Evolutionary conservation across 2,888 invertebrate species (phyloP).

Genomic region (Pomacea canaliculata): DNA sequence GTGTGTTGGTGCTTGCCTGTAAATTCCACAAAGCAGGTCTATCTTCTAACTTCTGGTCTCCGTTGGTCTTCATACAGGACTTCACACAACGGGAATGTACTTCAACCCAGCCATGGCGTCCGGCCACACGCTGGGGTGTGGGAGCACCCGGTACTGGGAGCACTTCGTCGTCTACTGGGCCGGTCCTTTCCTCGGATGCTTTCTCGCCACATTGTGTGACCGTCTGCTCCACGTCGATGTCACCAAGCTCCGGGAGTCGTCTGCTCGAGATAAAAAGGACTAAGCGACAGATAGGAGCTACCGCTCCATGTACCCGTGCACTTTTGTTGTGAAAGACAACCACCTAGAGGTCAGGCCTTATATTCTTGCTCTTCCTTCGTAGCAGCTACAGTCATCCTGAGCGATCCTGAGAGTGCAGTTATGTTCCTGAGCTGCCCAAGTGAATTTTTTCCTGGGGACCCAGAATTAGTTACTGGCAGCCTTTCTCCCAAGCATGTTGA

Average conservation of each 20-base stretch:
- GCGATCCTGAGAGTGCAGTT: no score
- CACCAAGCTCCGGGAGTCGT: conserved; percentile 19
- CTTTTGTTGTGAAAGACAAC: no score
- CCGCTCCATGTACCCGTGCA: no score
- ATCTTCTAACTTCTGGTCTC: neutral
- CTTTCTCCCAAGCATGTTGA: no score
- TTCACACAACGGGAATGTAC: conserved; percentile 92
- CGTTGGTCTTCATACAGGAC: conserved; percentile 75
- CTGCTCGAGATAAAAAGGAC: conserved; percentile 17
- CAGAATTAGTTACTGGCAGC: no score
- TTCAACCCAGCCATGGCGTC: conserved; percentile 95
- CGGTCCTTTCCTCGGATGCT: conserved; percentile 79
- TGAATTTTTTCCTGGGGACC: no score
- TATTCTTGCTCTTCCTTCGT: no score
- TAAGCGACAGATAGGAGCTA: no score
- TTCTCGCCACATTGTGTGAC: conserved; percentile 46
- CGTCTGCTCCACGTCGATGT: conserved; percentile 49
- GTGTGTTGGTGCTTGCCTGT: neutral
- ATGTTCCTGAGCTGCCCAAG: no score
- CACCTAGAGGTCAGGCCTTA: no score
- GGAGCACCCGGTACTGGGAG: conserved; percentile 84
- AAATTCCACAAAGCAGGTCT: neutral
- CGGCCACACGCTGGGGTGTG: conserved; percentile 88
- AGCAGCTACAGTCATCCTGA: no score
- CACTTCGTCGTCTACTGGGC: conserved; percentile 93